phyloP scores from a whole-genome alignment of 2,888 invertebrate species.

The Cybosia mesomella region DNA sequence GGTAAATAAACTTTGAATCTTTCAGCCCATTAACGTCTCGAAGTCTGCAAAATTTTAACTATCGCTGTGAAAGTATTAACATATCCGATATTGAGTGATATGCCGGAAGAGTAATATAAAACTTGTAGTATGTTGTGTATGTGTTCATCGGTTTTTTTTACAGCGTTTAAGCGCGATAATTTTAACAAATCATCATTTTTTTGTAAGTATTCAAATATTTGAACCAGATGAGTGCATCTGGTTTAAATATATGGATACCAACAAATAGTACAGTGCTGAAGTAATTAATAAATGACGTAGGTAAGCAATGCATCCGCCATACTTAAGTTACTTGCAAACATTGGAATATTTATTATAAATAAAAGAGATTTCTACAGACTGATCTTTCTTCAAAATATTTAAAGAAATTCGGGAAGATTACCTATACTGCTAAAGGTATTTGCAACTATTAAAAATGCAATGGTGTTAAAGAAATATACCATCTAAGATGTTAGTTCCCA shows the following conservation, averaged over 20 bases:
- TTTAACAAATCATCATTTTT: constrained; percentile 9
- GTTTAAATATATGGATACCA: not conserved
- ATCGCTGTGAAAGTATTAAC: constrained; percentile 40
- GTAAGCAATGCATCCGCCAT: not conserved
- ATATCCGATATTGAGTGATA: constrained; percentile 31
- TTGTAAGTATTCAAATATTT: constrained; percentile 12
- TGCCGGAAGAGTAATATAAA: constrained; percentile 32
- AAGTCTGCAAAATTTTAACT: constrained; percentile 45
- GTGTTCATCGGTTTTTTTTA: constrained; percentile 23
- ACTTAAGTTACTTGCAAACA: constrained; percentile 19
- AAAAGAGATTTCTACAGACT: not conserved
- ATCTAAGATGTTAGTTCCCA: constrained; percentile 5
- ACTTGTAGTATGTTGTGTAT: constrained; percentile 22
- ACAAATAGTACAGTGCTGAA: not conserved
- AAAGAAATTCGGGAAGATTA: constrained; percentile 9
- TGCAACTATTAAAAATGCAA: constrained; percentile 9
- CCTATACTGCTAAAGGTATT: constrained; percentile 4
- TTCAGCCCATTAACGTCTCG: constrained; percentile 34
- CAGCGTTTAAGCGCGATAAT: not conserved
- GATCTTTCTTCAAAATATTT: constrained; percentile 17
- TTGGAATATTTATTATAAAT: constrained; percentile 7
- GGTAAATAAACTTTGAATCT: constrained; percentile 44
- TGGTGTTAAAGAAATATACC: constrained; percentile 33
- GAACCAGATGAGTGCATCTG: constrained; percentile 7
- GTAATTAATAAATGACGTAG: constrained; percentile 9